Evolutionary conservation across 2,113 vertebrate species (phyloP).

Genomic region (Sprattus sprattus): DNA sequence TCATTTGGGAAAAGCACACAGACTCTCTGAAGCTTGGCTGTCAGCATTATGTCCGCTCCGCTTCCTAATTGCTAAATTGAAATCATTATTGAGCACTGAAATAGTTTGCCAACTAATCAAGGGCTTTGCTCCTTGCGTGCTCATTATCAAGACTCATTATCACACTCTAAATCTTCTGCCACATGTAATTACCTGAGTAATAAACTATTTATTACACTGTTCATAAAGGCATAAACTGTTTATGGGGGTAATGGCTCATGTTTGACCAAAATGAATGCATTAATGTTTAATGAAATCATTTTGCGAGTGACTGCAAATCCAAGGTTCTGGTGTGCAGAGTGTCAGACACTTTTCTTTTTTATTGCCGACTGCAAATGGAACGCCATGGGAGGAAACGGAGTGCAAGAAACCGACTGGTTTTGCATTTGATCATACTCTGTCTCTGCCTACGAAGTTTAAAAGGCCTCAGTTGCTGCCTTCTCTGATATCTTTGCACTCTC

Average conservation of each 20-base stretch:
- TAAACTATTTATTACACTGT: conserved; percentile 17
- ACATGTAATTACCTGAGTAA: conserved; percentile 14
- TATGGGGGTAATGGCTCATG: conserved; percentile 17
- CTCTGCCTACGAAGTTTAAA: not conserved
- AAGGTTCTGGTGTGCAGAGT: not conserved
- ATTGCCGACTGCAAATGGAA: not conserved
- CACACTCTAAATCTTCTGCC: conserved; percentile 12
- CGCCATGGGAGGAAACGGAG: not conserved
- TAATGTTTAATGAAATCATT: conserved; percentile 18
- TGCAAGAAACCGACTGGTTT: not conserved
- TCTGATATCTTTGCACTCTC: not conserved
- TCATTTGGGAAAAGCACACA: conserved; percentile 6
- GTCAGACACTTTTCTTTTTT: not conserved
- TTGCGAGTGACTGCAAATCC: conserved; percentile 1
- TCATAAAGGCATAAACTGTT: conserved; percentile 14
- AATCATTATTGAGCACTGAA: conserved; percentile 36
- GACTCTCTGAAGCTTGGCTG: not conserved
- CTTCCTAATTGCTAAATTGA: conserved; percentile 15
- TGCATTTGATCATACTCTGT: not conserved
- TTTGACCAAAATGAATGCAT: conserved; percentile 6
- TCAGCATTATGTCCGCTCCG: not conserved
- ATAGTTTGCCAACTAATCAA: conserved; percentile 39
- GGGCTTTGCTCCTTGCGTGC: conserved; percentile 4
- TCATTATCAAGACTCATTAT: conserved; percentile 6
- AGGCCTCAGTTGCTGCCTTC: not conserved